phyloP scores from a whole-genome alignment of 1,140 invertebrate genomes.

The Drosophila punjabiensis region DNA sequence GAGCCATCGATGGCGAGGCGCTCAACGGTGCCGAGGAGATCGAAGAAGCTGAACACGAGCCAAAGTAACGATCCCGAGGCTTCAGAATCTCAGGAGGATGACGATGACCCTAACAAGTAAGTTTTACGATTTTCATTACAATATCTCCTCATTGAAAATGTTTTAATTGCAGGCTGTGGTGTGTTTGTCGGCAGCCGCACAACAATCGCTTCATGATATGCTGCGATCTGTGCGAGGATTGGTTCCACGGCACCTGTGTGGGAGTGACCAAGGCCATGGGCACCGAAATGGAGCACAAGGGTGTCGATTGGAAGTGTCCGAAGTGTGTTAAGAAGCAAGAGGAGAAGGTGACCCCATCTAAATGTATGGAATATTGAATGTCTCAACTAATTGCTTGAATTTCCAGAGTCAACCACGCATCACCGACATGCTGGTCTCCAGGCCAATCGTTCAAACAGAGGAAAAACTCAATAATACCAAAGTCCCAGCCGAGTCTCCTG shows the following conservation, averaged over 20 bases:
- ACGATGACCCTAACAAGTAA: conserved; percentile 94
- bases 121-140: background rate
- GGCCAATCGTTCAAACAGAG: background rate
- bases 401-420: conserved; percentile 72
- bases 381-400: background rate
- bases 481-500: conserved; percentile 17
- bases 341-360: conserved; percentile 56
- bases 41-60: conserved; percentile 48
- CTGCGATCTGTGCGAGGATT: conserved; percentile 97
- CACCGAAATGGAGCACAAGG: conserved; percentile 95
- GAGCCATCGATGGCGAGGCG: conserved; percentile 48
- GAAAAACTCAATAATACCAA: conserved; percentile 49
- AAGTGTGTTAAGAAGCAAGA: conserved; percentile 89
- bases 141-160: background rate
- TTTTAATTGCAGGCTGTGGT: conserved; percentile 91
- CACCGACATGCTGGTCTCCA: conserved; percentile 69
- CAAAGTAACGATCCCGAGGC: conserved; percentile 86
- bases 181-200: conserved; percentile 97
- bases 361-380: background rate
- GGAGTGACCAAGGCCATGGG: conserved; percentile 96
- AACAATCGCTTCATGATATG: conserved; percentile 99
- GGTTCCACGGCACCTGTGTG: conserved; percentile 98
- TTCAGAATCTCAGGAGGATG: conserved; percentile 90
- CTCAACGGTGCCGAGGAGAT: conserved; percentile 42
- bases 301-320: conserved; percentile 96